Conservation (phyloP, 2,797 vertebrate genomes). For the Semotilus atromaculatus region DNA sequence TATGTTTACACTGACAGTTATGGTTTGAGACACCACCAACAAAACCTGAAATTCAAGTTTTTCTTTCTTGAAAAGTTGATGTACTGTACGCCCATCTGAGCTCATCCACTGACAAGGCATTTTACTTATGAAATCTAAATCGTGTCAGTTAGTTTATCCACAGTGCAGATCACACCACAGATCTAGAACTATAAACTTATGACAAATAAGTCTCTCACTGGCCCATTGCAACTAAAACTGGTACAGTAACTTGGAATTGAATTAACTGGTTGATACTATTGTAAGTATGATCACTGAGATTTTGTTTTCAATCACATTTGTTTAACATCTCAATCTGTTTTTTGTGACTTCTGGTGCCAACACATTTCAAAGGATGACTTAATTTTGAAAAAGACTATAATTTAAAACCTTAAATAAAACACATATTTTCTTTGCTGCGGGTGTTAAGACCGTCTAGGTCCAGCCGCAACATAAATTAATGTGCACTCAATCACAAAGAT, state of each 20-base stretch:
- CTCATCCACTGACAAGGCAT: background rate
- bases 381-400: no score
- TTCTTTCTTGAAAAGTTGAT: background rate
- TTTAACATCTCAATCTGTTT: background rate
- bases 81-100: background rate
- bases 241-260: background rate
- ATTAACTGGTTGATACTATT: background rate
- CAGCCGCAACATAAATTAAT: no score
- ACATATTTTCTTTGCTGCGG: no score
- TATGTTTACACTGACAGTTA: background rate
- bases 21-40: background rate
- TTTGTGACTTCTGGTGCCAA: no score
- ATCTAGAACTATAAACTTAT: no score
- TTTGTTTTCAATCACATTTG: background rate
- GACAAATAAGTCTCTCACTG: no score
- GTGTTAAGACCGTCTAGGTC: no score
- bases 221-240: background rate
- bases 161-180: no score
- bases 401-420: no score
- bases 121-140: background rate
- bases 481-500: no score
- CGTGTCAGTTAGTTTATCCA: background rate
- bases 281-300: background rate
- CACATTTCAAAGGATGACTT: no score
- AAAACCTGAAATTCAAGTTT: conserved; percentile 23